These are phyloP conservation scores for Leptodactylus fallax DNA, from an alignment of 2,797 vertebrate genomes.

Conservation along the genomic window DNA sequence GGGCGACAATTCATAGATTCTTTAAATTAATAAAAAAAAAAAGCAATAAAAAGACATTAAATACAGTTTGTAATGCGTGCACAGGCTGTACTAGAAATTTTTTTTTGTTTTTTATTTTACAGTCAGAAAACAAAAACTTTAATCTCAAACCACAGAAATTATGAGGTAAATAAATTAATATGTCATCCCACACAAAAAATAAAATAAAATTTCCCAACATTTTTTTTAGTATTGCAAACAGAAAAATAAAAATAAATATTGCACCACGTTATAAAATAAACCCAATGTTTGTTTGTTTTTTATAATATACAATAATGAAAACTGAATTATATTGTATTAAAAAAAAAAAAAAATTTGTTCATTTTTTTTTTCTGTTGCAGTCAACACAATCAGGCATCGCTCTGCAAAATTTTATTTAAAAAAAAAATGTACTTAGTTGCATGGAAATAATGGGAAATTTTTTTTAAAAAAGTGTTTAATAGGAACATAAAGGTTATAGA, in stretches of 20 bases:
- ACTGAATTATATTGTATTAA: background rate
- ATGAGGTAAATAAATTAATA: slow-evolving; percentile 26
- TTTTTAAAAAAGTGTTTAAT: too few relatives aligned
- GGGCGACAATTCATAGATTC: slow-evolving; percentile 27
- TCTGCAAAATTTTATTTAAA: too few relatives aligned
- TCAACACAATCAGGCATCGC: background rate
- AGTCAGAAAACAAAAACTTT: background rate
- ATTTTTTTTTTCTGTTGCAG: background rate
- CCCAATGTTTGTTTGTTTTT: background rate
- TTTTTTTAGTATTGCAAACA: too few relatives aligned
- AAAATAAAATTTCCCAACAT: background rate
- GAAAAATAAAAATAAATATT: background rate
- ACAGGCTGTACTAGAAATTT: background rate
- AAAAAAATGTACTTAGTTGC: too few relatives aligned
- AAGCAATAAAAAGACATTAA: slow-evolving; percentile 8
- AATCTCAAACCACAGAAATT: slow-evolving; percentile 2
- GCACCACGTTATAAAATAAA: background rate
- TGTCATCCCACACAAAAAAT: background rate
- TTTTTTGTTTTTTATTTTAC: background rate
- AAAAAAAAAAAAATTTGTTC: background rate
- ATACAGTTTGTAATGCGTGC: background rate
- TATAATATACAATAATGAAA: background rate
- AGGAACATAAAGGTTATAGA: too few relatives aligned
- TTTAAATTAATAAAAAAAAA: background rate
- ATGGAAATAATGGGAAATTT: too few relatives aligned